Evolutionary conservation across 1,140 invertebrate species (phyloP), one percentile per base, ranked within the genome.

Genomic region (Micrasema minimum): DNA sequence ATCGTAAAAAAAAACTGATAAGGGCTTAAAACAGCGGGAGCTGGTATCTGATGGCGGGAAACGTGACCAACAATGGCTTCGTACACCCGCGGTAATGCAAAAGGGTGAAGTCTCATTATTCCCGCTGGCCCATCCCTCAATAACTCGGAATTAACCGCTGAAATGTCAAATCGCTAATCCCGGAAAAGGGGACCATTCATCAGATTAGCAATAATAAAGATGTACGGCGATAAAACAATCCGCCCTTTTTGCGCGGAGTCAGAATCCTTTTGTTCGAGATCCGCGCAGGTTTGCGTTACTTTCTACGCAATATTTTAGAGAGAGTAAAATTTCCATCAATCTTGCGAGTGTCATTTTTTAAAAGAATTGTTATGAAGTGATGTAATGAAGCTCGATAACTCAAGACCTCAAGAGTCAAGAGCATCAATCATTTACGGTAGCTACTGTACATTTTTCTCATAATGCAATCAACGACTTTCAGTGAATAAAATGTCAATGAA

Each of bases 121-220:
- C 3, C 45, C 18, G 57, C 41, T 7, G 22, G 20, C n/a, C 5
- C 57, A 23, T 62, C 57, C 57, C 57, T 45, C 57, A 45, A 62
- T 62, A 57, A 50, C 38, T 37, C 41, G 57, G 57, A 62, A 62
- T 62, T 62, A 62, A 43, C 57, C 57, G 41, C 57, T 62, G 57
- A 45, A 57, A 62, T 43, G 57, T 62, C 57, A 23, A 23, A 45
- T 37, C 38, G 57, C 41, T 62, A 62, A 62, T 62, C 16, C 57
- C 38, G 22, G n/a, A n/a, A n/a, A 23, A 45, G 22, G 41, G 57
- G 57, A 22, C 18, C 57, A 62, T 62, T 62, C 57, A 22, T 41
- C 57, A 45, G 57, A 62, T 62, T 22, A 35, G 12, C 10, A 43
- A 22, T 45, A 43, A 62, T 62, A 62, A 62, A 62, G 57, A 62